These are phyloP conservation scores for Hylia prasina DNA, from an alignment of 2,113 vertebrate species.

Conservation along the genomic window DNA sequence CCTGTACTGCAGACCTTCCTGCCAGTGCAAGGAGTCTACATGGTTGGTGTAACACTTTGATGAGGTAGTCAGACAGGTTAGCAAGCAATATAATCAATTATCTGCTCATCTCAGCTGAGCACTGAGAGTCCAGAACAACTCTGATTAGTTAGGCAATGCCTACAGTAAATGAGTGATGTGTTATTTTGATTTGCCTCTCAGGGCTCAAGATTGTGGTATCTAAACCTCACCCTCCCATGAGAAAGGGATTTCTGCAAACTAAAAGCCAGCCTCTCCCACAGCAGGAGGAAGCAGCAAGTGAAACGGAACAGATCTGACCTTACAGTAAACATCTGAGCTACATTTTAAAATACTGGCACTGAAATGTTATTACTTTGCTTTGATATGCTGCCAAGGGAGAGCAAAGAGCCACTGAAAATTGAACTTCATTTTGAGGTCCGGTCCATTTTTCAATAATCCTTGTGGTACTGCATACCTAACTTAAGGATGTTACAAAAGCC, in stretches of 20 bases:
- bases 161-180: not conserved
- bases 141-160: not conserved
- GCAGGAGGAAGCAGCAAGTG: not conserved
- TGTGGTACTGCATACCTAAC: not conserved
- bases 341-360: constrained; percentile 12
- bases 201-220: not conserved
- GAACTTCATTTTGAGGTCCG: not conserved
- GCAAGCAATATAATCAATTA: not conserved
- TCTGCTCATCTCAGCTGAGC: not conserved
- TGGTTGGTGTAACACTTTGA: not conserved
- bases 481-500: not conserved
- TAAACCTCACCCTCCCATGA: not conserved
- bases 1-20: not conserved
- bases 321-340: constrained; percentile 27
- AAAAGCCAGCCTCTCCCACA: not conserved
- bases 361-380: constrained; percentile 1
- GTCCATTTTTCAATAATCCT: not conserved
- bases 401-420: not conserved
- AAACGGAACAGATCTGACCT: constrained; percentile 7
- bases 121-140: not conserved
- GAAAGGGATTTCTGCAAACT: not conserved
- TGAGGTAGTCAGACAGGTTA: not conserved
- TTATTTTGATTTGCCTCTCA: not conserved
- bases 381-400: constrained; percentile 30
- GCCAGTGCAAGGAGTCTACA: not conserved